These are phyloP conservation scores for Hormaphis cornu DNA, from an alignment of 1,140 invertebrate species.

Conservation along the genomic window DNA sequence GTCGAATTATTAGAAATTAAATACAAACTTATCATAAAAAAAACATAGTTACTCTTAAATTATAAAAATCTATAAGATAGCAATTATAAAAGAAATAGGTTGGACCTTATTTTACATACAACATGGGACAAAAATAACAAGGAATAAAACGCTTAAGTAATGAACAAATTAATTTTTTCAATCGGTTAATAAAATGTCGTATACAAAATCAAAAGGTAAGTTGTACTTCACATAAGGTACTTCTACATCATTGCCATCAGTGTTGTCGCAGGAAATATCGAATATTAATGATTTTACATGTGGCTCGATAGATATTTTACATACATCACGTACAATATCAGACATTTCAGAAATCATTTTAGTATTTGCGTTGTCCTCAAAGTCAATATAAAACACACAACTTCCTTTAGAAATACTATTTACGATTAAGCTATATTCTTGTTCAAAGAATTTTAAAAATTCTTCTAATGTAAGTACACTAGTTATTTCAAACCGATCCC, in stretches of 20 bases:
- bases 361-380: conserved; percentile 86
- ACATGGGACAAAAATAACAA: neutral
- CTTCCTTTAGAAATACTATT: conserved; percentile 98
- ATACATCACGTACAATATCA: conserved; percentile 82
- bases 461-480: conserved; percentile 89
- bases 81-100: neutral
- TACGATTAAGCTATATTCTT: conserved; percentile 82
- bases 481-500: conserved; percentile 94
- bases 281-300: conserved; percentile 89
- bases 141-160: neutral
- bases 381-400: conserved; percentile 97
- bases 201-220: conserved; percentile 49
- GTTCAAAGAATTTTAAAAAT: conserved; percentile 91
- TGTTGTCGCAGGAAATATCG: conserved; percentile 90
- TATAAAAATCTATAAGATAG: neutral
- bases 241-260: conserved; percentile 89
- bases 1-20: neutral
- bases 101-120: neutral
- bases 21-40: neutral
- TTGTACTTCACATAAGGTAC: conserved; percentile 96
- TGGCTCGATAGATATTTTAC: conserved; percentile 84
- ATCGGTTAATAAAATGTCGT: too few relatives aligned
- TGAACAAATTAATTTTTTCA: neutral
- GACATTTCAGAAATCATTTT: conserved; percentile 73
- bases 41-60: neutral